Conservation (phyloP, 2,113 vertebrate genomes). For the Excalfactoria chinensis region DNA sequence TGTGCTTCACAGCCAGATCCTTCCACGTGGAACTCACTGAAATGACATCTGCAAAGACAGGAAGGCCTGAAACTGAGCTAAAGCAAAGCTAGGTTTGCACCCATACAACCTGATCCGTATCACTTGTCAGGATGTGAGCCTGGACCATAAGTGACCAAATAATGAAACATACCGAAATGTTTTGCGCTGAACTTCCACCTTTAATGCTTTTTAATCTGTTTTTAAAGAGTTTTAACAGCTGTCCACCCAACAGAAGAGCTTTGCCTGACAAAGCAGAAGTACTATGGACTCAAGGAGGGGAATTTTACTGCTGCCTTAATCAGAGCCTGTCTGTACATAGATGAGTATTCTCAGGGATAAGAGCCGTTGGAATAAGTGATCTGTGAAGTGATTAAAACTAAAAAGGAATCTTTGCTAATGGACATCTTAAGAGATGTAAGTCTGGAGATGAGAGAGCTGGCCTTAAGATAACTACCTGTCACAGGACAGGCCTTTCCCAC, state of each 20-base stretch:
- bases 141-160: not conserved
- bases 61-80: not conserved
- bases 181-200: not conserved
- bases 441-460: not conserved
- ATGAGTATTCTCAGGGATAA: not conserved
- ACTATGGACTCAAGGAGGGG: not conserved
- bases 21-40: not conserved
- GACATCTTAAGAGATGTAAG: not conserved
- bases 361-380: not conserved
- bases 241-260: not conserved
- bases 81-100: not conserved
- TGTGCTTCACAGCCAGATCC: not conserved
- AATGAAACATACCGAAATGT: not conserved
- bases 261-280: not conserved
- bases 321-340: not conserved
- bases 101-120: not conserved
- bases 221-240: not conserved
- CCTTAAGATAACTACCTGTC: accelerated
- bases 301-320: not conserved
- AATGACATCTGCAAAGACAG: not conserved
- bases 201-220: not conserved
- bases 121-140: not conserved
- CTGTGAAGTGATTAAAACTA: not conserved
- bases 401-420: not conserved
- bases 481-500: not conserved